Conservation (phyloP, 2,113 vertebrate species). For the Pelobates fuscus region DNA sequence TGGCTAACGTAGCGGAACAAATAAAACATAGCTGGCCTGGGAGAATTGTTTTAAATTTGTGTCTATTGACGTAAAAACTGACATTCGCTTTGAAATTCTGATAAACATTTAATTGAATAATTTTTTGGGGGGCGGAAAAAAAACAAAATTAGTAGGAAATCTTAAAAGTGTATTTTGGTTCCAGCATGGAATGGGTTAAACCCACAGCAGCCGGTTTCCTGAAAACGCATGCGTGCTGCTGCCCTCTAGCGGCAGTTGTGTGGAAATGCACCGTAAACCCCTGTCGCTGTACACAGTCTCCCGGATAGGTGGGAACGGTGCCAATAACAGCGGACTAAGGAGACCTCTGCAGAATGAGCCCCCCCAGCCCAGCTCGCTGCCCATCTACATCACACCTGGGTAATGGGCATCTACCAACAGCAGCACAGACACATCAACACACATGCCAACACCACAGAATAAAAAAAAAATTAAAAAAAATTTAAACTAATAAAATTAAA, state of each 20-base stretch:
- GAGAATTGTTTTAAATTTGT: no score
- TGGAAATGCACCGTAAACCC: background rate
- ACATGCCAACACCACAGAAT: background rate
- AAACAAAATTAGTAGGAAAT: no score
- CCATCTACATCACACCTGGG: no score
- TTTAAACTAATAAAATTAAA: background rate
- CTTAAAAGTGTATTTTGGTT: no score
- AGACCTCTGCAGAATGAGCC: background rate
- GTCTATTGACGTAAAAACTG: no score
- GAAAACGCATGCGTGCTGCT: background rate
- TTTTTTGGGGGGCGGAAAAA: no score
- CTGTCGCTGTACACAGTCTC: background rate
- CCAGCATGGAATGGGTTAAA: slow-evolving; percentile 10
- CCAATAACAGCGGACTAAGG: slow-evolving; percentile 2
- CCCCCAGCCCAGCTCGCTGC: background rate
- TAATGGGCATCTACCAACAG: background rate
- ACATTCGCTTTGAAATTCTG: no score
- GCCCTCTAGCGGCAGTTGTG: slow-evolving; percentile 23
- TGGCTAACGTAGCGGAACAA: no score
- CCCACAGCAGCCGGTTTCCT: no score
- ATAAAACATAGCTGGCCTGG: no score
- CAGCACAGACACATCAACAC: background rate
- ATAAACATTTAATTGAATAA: no score
- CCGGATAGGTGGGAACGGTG: slow-evolving; percentile 4
- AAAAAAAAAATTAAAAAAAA: background rate